Conservation (phyloP, 2,888 invertebrate genomes). For the Pardosa pseudoannulata region DNA sequence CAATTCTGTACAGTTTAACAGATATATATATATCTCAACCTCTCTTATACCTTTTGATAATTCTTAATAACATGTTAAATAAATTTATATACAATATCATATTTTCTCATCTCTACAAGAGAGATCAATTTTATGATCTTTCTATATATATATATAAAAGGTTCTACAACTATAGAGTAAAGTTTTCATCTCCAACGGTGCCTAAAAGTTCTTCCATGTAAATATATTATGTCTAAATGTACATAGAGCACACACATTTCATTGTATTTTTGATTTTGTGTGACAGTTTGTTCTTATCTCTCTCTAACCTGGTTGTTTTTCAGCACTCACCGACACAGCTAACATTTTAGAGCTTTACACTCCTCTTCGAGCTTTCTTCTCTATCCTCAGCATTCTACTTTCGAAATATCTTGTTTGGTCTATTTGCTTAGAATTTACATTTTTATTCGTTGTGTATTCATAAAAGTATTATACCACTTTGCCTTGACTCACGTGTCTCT, state of each 20-base stretch:
- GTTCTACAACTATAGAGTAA: background rate
- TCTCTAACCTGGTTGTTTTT: background rate
- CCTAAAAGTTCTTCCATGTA: slow-evolving; percentile 68
- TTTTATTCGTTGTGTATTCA: background rate
- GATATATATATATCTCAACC: background rate
- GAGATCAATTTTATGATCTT: background rate
- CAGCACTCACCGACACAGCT: background rate
- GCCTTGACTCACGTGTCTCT: background rate
- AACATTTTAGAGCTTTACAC: slow-evolving; percentile 44
- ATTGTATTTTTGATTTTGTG: background rate
- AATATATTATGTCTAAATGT: slow-evolving; percentile 15
- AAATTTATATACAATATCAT: background rate
- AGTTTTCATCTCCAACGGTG: slow-evolving; percentile 45
- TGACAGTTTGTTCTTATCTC: background rate
- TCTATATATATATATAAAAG: background rate
- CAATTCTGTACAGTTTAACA: background rate
- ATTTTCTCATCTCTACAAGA: background rate
- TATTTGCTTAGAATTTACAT: background rate
- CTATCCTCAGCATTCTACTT: slow-evolving; percentile 45
- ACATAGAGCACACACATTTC: background rate
- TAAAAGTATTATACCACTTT: background rate
- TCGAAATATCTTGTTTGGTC: background rate
- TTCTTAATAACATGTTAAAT: background rate
- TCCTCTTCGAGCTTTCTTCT: slow-evolving; percentile 54
- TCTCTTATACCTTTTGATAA: background rate